A percentile compares a stretch with the other conserved stretches of the same genome.
Evolutionary conservation across 2,113 vertebrate species (phyloP).

Genomic region (Craseonycteris thonglongyai): DNA sequence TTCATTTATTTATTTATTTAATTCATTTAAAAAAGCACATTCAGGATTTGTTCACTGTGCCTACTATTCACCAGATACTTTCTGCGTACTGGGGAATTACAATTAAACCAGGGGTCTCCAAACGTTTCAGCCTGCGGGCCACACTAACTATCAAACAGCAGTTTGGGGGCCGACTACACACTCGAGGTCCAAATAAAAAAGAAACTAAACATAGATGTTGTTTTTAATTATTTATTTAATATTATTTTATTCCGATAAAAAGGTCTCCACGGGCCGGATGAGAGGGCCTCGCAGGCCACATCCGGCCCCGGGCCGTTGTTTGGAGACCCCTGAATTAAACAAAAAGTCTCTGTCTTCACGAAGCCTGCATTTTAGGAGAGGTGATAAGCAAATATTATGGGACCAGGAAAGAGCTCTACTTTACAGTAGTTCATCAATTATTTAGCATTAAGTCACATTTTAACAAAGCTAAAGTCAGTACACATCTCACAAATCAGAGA

Average conservation of each 20-base stretch:
- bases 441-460: background rate
- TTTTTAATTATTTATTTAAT: too few species aligned
- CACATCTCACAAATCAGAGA: background rate
- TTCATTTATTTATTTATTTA: background rate
- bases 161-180: too few species aligned
- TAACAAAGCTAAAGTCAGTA: background rate
- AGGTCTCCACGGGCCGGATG: too few species aligned
- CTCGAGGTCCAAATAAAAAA: too few species aligned
- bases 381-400: background rate
- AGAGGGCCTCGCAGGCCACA: too few species aligned
- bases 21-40: background rate
- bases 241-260: too few species aligned
- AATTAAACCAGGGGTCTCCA: too few species aligned
- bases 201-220: too few species aligned
- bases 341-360: background rate
- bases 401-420: background rate
- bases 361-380: background rate
- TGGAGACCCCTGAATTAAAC: too few species aligned
- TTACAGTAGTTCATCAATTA: background rate
- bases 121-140: too few species aligned
- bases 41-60: background rate
- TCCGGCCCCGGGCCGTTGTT: too few species aligned
- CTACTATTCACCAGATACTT: background rate
- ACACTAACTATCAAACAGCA: too few species aligned
- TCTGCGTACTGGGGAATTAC: background rate